Evolutionary conservation across 2,888 invertebrate genomes (phyloP).

Genomic region (Diplolepis rosae): DNA sequence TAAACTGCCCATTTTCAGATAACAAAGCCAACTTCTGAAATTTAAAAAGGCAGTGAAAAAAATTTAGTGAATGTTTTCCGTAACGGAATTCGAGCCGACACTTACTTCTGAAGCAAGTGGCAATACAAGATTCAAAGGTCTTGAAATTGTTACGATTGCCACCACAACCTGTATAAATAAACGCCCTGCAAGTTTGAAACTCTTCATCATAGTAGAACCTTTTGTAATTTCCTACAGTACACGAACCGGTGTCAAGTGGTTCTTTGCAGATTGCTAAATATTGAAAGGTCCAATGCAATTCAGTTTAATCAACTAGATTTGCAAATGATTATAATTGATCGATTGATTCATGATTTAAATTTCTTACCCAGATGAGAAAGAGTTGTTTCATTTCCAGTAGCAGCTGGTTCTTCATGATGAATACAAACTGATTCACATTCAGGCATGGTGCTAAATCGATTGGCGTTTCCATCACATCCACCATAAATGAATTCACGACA

Average conservation of each 20-base stretch:
- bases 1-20: background rate
- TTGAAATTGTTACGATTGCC: slow-evolving; percentile 91
- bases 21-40: background rate
- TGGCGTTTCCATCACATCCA: slow-evolving; percentile 90
- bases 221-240: slow-evolving; percentile 75
- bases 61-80: background rate
- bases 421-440: slow-evolving; percentile 86
- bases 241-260: slow-evolving; percentile 79
- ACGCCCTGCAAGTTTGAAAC: slow-evolving; percentile 83
- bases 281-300: no score
- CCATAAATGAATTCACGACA: slow-evolving; percentile 86
- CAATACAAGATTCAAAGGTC: slow-evolving; percentile 82
- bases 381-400: slow-evolving; percentile 70
- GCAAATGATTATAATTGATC: no score
- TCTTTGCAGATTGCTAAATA: slow-evolving; percentile 79
- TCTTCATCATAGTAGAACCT: slow-evolving; percentile 85
- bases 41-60: slow-evolving; percentile 6
- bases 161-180: slow-evolving; percentile 90
- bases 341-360: background rate
- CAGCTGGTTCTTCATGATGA: slow-evolving; percentile 76
- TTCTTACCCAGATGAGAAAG: slow-evolving; percentile 67
- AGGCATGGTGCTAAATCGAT: slow-evolving; percentile 84
- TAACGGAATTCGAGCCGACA: slow-evolving; percentile 41
- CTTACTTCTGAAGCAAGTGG: slow-evolving; percentile 76
- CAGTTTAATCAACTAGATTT: no score